A percentile compares a stretch with the other conserved stretches of the same genome.
Evolutionary conservation across 2,888 invertebrate species (phyloP).

Genomic region (Tinea trinotella): DNA sequence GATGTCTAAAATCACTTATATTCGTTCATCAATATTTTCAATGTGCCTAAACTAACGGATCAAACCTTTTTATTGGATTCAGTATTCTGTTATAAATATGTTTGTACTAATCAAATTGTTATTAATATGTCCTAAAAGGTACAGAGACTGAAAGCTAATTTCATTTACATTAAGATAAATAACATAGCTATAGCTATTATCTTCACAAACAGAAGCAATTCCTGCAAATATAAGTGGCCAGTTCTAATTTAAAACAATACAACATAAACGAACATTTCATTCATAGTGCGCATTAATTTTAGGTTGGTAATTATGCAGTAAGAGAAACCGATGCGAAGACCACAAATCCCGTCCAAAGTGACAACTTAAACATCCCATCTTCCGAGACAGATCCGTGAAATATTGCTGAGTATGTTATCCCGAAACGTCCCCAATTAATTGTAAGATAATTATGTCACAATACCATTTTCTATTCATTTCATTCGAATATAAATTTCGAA

Average conservation of each 20-base stretch:
- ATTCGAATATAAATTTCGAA: too few relatives aligned
- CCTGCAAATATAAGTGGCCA: neutral
- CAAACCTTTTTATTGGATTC: too few relatives aligned
- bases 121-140: too few relatives aligned
- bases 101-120: too few relatives aligned
- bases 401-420: constrained; percentile 38
- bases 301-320: constrained; percentile 66
- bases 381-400: constrained; percentile 63
- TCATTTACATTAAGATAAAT: too few relatives aligned
- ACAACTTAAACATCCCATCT: constrained; percentile 67
- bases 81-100: too few relatives aligned
- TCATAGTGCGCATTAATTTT: constrained; percentile 63
- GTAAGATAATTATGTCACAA: constrained; percentile 59
- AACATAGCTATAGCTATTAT: too few relatives aligned
- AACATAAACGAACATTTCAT: constrained; percentile 41
- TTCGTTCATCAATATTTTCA: too few relatives aligned
- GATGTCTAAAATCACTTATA: too few relatives aligned
- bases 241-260: neutral
- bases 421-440: constrained; percentile 63
- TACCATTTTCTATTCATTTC: constrained; percentile 53
- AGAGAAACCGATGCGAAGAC: constrained; percentile 52
- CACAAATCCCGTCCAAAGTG: constrained; percentile 66
- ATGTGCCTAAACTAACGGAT: too few relatives aligned
- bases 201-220: too few relatives aligned
- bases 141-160: too few relatives aligned